Conservation (phyloP, 2,113 vertebrate species). For the Apteryx owenii region DNA sequence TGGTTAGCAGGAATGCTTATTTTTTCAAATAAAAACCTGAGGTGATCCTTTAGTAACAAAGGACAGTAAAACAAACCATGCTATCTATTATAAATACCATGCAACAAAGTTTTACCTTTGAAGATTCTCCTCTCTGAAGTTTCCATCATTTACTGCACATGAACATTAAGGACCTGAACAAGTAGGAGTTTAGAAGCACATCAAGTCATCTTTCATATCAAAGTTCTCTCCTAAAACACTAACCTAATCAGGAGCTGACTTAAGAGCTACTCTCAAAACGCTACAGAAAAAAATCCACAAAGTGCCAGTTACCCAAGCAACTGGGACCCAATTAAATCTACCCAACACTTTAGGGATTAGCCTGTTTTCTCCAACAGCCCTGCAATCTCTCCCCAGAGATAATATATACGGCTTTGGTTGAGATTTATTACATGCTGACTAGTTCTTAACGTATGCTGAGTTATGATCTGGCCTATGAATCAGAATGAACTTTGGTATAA, state of each 20-base stretch:
- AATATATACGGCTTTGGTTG: background rate
- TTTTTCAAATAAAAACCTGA: background rate
- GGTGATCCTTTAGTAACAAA: background rate
- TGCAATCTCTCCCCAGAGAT: constrained; percentile 43
- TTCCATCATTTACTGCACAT: fast-evolving
- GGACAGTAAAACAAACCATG: background rate
- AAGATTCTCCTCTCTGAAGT: background rate
- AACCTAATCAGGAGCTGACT: background rate
- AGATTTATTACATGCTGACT: constrained; percentile 44
- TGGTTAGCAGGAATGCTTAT: background rate
- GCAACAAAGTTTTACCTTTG: background rate
- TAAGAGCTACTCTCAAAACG: background rate
- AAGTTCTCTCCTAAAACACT: background rate
- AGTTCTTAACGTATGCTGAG: background rate
- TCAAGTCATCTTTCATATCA: background rate
- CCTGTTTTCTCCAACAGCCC: constrained; percentile 14
- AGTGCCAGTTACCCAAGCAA: constrained; percentile 39
- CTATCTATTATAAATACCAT: background rate
- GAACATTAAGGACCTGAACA: background rate
- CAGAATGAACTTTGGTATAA: background rate
- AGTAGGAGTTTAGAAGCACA: background rate
- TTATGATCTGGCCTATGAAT: constrained; percentile 23
- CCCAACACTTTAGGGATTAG: constrained; percentile 5
- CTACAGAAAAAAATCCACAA: background rate
- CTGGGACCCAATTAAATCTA: constrained; percentile 55